phyloP scores from a whole-genome alignment of 2,888 invertebrate species.

The Sesamia inferens region DNA sequence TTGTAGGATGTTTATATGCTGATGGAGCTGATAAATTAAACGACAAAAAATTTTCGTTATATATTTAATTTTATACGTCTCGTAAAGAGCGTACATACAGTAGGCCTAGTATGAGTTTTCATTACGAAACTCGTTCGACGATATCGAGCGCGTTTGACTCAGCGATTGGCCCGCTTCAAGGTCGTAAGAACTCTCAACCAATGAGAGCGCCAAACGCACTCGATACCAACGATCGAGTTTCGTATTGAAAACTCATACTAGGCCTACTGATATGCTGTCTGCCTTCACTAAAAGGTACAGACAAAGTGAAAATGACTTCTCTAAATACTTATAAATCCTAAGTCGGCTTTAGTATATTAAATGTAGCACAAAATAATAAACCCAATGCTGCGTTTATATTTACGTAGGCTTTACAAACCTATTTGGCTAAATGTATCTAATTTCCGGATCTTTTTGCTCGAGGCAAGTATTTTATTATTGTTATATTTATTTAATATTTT shows the following conservation, averaged over 20 bases:
- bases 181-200: too few relatives aligned
- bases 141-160: too few relatives aligned
- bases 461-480: constrained; percentile 11
- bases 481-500: constrained; percentile 3
- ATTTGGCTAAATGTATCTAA: constrained; percentile 28
- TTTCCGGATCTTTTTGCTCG: constrained; percentile 26
- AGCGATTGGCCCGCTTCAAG: too few relatives aligned
- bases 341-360: background rate
- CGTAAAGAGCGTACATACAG: too few relatives aligned
- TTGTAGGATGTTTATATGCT: background rate
- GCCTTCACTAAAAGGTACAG: background rate
- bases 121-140: too few relatives aligned
- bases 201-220: too few relatives aligned
- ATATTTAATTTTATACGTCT: too few relatives aligned
- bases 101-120: too few relatives aligned
- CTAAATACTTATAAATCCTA: background rate
- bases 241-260: too few relatives aligned
- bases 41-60: too few relatives aligned
- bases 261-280: too few relatives aligned
- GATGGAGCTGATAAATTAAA: background rate
- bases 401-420: constrained; percentile 1
- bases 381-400: constrained; percentile 11
- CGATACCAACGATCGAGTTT: too few relatives aligned
- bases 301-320: background rate
- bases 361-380: constrained; percentile 17